Conservation (phyloP, 2,888 invertebrate genomes). For the Augiades crinisus region DNA sequence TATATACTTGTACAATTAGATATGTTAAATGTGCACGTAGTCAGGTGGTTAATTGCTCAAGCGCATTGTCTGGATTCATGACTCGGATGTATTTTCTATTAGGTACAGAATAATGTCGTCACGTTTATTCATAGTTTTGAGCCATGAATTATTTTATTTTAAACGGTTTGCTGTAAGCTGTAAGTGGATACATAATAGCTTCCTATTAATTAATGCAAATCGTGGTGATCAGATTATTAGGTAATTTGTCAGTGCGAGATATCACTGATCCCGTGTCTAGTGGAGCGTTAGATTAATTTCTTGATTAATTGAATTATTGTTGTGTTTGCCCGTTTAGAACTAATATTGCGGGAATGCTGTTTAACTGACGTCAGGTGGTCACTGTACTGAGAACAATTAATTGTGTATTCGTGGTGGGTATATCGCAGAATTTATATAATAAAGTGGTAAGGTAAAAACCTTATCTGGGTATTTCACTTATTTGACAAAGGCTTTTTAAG, state of each 20-base stretch:
- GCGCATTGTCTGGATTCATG: conserved; percentile 31
- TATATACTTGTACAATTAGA: background rate
- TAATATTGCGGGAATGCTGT: conserved; percentile 19
- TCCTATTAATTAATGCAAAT: conserved; percentile 33
- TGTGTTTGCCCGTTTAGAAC: conserved; percentile 5
- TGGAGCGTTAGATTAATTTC: conserved; percentile 21
- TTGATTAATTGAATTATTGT: conserved; percentile 25
- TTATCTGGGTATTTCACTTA: background rate
- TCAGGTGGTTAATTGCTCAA: conserved; percentile 38
- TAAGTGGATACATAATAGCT: conserved; percentile 31
- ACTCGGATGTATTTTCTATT: conserved; percentile 35
- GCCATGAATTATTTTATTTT: conserved; percentile 29
- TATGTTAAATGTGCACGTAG: conserved; percentile 4
- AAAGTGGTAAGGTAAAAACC: no score
- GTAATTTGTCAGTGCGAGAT: conserved; percentile 25
- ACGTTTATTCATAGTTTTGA: conserved; percentile 38
- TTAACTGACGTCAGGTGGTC: conserved; percentile 2
- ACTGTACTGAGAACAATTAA: conserved; percentile 2
- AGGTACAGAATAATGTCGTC: conserved; percentile 35
- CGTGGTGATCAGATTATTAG: conserved; percentile 27
- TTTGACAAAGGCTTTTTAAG: no score
- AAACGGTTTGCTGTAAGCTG: conserved; percentile 30
- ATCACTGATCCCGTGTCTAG: conserved; percentile 19
- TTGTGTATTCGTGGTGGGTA: background rate
- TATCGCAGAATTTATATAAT: no score